Evolutionary conservation across 2,888 invertebrate species (phyloP).

Genomic region (Pristionchus mayeri): DNA sequence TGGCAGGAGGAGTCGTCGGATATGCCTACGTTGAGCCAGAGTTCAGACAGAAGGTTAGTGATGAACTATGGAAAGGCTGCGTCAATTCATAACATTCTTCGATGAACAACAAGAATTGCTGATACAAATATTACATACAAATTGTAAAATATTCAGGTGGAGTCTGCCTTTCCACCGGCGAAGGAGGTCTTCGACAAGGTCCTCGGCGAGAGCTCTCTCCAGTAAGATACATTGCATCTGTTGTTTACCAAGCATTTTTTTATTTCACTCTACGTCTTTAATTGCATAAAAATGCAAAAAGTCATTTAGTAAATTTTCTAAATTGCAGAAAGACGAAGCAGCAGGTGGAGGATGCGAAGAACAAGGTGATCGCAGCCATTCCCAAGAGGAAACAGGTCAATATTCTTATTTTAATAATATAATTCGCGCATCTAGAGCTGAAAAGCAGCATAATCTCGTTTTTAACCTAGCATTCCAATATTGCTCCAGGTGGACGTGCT

Average conservation of each 20-base stretch:
- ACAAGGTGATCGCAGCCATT: conserved; percentile 54
- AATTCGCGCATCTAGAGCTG: not conserved
- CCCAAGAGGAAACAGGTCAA: conserved; percentile 58
- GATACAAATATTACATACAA: not conserved
- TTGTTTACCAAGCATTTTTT: not conserved
- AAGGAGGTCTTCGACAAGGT: conserved; percentile 65
- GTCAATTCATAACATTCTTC: not conserved
- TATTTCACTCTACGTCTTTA: too few species aligned
- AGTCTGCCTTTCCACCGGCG: conserved; percentile 62
- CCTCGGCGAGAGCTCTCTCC: conserved; percentile 59
- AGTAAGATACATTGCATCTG: conserved; percentile 54
- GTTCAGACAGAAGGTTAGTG: conserved; percentile 61
- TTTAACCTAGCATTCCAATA: not conserved
- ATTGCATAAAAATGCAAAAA: not conserved
- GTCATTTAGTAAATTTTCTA: not conserved
- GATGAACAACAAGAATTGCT: not conserved
- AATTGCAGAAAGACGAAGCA: conserved; percentile 55
- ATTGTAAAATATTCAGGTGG: conserved; percentile 52
- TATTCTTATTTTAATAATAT: not conserved
- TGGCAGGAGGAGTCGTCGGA: conserved; percentile 67
- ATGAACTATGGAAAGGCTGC: not conserved
- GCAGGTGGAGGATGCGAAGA: conserved; percentile 55
- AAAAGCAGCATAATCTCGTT: too few species aligned
- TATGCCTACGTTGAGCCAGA: conserved; percentile 70
- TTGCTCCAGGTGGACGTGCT: not conserved